Base-by-base conservation (phyloP, 2,797 vertebrate genomes). In the Acanthurus leucopareius region DNA sequence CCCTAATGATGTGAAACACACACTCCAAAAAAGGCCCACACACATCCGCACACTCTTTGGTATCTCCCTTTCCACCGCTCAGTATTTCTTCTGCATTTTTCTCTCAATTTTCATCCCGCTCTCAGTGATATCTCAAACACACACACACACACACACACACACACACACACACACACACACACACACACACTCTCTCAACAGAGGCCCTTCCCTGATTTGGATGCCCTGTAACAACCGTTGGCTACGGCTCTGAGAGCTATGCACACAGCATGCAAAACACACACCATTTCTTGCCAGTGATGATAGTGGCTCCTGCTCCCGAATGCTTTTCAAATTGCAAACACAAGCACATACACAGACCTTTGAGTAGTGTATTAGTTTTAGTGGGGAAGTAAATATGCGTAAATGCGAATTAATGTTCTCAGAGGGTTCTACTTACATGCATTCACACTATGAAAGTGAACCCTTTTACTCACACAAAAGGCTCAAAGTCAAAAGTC, bases 191-290 rank as follows among this genome's bases (percentile, higher is more conserved):
- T 75, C 73, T 20, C 68, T 69, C 72, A 3, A 57, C 69, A 52
- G 63, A 85, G 69, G 71, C 71, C 49, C 69, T 59, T 63, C 40
- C 63, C 80, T 85, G 75, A 83, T 91, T 88, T 81, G 73, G 81
- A 88, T 76, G 82, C 75, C 59, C 75, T 67, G 64, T 66, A 85
- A 86, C 80, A 75, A 77, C 65, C 4, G 20, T 60, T 69, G 73
- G 80, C 83, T 78, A 35, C 69, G 63, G 76, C 77, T 85, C 79
- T 68, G 57, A 35, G 28, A 76, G 64, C 60, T 62, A 25, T 35
- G 76, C 7, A 16, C 52, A 7, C 71, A 48, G 91, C 83, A 83
- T 88, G 82, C 81, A 71, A 75, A 87, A 75, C 64, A 73, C 61
- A 60, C 19, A 51, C 49, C 42, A 61, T 51, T 53, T 53, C 38